phyloP scores from a whole-genome alignment of 2,888 invertebrate species.

The Nomada fabriciana region DNA sequence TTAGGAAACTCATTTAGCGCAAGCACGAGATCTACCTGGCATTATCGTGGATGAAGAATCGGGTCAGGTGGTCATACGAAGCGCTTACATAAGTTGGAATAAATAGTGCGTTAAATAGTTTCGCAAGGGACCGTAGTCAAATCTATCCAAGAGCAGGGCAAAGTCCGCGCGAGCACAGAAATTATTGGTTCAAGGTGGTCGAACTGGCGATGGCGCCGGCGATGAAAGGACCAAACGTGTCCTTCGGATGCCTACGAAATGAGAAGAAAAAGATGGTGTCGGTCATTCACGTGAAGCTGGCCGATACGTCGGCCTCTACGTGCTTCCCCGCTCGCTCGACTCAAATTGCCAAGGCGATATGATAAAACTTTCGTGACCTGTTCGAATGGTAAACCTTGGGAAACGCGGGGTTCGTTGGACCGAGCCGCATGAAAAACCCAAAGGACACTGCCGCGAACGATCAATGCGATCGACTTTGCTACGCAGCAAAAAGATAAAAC shows the following conservation, averaged over 20 bases:
- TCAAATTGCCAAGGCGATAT: background rate
- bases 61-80: background rate
- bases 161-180: slow-evolving; percentile 5
- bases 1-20: background rate
- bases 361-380: background rate
- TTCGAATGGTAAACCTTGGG: background rate
- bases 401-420: background rate
- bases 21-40: background rate
- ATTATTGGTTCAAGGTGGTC: slow-evolving; percentile 24
- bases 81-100: slow-evolving; percentile 23
- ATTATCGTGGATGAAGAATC: no score
- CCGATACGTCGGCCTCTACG: background rate
- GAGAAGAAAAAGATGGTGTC: background rate
- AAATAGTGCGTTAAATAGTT: slow-evolving; percentile 19
- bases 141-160: slow-evolving; percentile 4
- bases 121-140: slow-evolving; percentile 23
- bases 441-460: background rate
- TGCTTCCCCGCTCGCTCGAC: background rate
- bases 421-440: background rate
- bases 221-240: background rate
- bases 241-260: slow-evolving; percentile 9
- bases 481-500: no score
- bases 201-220: background rate
- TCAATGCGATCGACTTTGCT: no score
- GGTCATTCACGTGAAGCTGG: slow-evolving; percentile 3